Evolutionary conservation across 2,888 invertebrate genomes (phyloP), one percentile per base, ranked within the genome.

Genomic region (Odontomyia ornata): DNA sequence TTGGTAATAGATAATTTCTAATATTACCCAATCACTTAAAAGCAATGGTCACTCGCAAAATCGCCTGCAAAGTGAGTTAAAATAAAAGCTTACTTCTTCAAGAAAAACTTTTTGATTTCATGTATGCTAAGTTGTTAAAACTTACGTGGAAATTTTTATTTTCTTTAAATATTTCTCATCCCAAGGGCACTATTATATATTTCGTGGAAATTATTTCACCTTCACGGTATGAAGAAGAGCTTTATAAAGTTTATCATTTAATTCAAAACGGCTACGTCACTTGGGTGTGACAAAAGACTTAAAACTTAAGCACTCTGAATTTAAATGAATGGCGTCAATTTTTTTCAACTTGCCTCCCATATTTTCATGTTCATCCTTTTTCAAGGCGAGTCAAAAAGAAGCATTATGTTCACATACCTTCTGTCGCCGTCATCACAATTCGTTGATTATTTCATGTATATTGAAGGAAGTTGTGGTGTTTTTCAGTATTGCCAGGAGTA

Each of bases 401-500:
- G 27, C 67, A 64, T 64, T 69, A 69, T 69, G 36, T 69, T 69
- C 47, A 69, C 69, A 46, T 73, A 28, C 30, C 73, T 60, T 15
- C 73, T 73, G 36, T 60, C 28, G 30, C 56, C 43, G 36, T 30
- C 73, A 28, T 52, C 71, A 18, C 36, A 18, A 18, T 43, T 69
- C 57, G 57, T 75, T 79, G 76, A 79, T 79, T 79, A 77, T 77
- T 77, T 77, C 78, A 77, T 79, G 75, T 77, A 77, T 79, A 65
- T 77, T 77, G 57, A 46, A 75, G 72, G 46, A 77, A 78, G 64
- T 47, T 13, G 62, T 52, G 60, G 69, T 46, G 25, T 15, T 23
- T 2, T 5, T 3, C 36, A 36, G 36, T 36, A 36, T 9, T 36
- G 36, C 36, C 36, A 36, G 15, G 18, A 52, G 52, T 52, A 52